Evolutionary conservation across 2,888 invertebrate species (phyloP).

Genomic region (Aspidapion aeneum): DNA sequence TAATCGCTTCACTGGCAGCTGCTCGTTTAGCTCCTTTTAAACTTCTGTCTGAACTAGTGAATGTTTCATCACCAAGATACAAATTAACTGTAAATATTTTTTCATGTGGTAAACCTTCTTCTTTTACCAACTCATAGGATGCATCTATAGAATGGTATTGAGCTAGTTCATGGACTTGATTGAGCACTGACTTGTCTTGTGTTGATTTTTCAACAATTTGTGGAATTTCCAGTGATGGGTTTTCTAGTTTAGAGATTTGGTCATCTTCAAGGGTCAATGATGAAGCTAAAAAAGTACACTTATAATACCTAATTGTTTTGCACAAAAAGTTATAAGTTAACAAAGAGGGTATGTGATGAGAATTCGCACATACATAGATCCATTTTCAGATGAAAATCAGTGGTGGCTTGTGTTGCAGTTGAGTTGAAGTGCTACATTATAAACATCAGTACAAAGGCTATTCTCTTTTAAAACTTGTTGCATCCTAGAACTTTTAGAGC

Average conservation of each 20-base stretch:
- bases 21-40: conserved; percentile 39
- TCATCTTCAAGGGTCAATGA: not conserved
- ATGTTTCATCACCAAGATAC: conserved; percentile 39
- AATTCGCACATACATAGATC: too few species aligned
- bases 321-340: too few species aligned
- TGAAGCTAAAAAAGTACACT: not conserved
- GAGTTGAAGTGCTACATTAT: too few species aligned
- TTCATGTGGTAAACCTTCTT: conserved; percentile 38
- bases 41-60: conserved; percentile 33
- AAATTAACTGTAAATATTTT: conserved; percentile 36
- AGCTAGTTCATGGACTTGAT: conserved; percentile 33
- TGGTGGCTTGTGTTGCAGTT: too few species aligned
- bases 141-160: conserved; percentile 32
- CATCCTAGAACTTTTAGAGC: too few species aligned
- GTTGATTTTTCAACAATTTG: not conserved
- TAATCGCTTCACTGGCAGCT: conserved; percentile 36
- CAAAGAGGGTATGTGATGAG: too few species aligned
- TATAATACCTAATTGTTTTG: too few species aligned
- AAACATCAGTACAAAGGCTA: too few species aligned
- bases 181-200: conserved; percentile 26
- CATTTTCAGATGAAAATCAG: too few species aligned
- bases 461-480: too few species aligned
- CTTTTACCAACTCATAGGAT: conserved; percentile 31
- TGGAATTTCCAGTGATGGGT: not conserved
- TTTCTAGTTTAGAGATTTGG: too few species aligned